These are phyloP conservation scores for Dynastes tityus DNA, from an alignment of 2,888 invertebrate species.

Conservation along the genomic window DNA sequence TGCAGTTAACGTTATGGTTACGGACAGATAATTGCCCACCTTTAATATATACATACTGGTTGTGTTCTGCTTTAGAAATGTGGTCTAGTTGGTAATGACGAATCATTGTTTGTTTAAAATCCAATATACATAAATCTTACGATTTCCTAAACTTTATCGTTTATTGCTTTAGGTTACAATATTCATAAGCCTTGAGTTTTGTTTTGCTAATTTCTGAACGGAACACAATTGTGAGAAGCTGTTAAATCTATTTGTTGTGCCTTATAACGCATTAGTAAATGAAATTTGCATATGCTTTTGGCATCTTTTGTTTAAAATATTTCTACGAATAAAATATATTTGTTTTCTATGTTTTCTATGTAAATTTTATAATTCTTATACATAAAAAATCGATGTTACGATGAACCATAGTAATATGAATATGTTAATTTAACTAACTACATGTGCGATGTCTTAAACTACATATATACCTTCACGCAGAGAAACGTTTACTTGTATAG, in stretches of 20 bases:
- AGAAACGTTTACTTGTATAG: too few species aligned
- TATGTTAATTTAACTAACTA: background rate
- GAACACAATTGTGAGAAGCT: background rate
- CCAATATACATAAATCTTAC: background rate
- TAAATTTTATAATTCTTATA: background rate
- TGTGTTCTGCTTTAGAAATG: background rate
- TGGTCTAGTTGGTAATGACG: constrained; percentile 24
- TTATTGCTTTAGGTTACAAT: background rate
- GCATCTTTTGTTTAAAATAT: background rate
- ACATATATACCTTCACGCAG: too few species aligned
- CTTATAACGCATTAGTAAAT: background rate
- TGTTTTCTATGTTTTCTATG: background rate
- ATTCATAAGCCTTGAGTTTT: constrained; percentile 9
- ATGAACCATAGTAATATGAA: background rate
- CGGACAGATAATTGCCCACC: background rate
- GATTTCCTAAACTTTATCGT: background rate
- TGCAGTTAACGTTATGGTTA: constrained; percentile 9
- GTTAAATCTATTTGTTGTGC: too few species aligned
- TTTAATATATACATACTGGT: background rate
- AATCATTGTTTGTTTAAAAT: background rate
- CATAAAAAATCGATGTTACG: background rate
- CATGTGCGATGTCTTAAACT: too few species aligned
- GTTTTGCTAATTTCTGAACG: constrained; percentile 1
- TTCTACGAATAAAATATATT: background rate
- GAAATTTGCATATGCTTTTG: background rate